A percentile compares a stretch with the other conserved stretches of the same genome.
Conservation (phyloP, 2,888 invertebrate genomes). For the Aspidapion aeneum region DNA sequence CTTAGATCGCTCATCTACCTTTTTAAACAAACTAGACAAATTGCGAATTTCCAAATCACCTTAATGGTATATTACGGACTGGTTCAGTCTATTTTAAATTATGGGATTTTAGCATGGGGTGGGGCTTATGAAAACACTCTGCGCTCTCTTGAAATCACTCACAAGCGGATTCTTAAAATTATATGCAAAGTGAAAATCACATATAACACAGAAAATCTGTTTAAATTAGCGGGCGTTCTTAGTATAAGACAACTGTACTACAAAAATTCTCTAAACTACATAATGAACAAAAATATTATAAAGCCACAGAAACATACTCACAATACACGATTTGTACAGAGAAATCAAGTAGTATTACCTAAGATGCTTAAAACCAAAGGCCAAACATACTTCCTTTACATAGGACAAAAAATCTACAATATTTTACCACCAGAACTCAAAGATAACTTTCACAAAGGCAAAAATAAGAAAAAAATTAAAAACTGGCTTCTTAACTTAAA, state of each 20-base stretch:
- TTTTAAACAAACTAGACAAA: neutral
- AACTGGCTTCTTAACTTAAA: too few relatives aligned
- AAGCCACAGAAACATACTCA: neutral
- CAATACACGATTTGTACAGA: neutral
- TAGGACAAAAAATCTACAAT: neutral
- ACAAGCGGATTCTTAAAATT: neutral
- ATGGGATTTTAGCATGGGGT: neutral
- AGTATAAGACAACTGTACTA: neutral
- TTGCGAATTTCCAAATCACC: neutral
- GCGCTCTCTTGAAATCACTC: neutral
- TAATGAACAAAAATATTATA: neutral
- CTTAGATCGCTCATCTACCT: neutral
- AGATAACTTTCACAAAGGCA: too few relatives aligned
- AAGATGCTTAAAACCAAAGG: neutral
- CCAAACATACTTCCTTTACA: neutral
- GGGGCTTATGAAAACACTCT: neutral
- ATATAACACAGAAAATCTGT: neutral
- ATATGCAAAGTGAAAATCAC: neutral
- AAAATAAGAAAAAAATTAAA: too few relatives aligned
- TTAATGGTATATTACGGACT: neutral
- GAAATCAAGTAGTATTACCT: neutral
- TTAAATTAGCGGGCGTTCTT: neutral
- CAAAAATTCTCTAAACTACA: neutral
- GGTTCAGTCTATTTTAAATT: neutral
- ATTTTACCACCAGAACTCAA: neutral